Conservation (phyloP, 1,140 invertebrate species). For the Harlomillsia oculata region DNA sequence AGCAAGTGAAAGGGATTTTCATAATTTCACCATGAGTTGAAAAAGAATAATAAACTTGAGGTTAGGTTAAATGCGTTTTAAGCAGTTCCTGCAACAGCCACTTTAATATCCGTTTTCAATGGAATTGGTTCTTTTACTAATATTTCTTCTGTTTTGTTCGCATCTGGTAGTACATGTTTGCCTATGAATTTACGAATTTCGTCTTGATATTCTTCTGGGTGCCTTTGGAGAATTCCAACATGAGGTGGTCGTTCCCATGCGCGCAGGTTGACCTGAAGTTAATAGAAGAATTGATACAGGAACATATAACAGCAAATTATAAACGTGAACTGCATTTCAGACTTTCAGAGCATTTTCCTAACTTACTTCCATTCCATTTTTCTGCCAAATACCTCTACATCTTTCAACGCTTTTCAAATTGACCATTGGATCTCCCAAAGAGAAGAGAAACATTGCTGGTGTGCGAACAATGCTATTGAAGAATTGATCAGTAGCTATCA, state of each 20-base stretch:
- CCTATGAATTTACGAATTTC: constrained; percentile 59
- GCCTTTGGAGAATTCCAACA: constrained; percentile 64
- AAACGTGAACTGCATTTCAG: no score
- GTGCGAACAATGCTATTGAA: constrained; percentile 58
- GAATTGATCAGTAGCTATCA: constrained; percentile 68
- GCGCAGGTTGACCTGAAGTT: constrained; percentile 58
- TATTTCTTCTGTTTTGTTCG: no score
- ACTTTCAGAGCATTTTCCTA: no score
- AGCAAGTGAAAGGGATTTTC: no score
- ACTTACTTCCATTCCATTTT: constrained; percentile 52
- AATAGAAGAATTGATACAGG: no score
- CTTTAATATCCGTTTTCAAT: no score
- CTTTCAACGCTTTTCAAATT: constrained; percentile 54
- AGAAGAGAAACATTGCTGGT: constrained; percentile 70
- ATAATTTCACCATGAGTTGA: no score
- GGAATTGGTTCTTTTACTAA: no score
- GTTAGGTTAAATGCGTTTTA: no score
- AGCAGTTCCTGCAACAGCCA: no score
- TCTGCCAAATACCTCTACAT: constrained; percentile 55
- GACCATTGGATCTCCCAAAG: constrained; percentile 69
- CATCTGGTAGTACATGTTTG: constrained; percentile 35
- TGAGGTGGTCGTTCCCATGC: constrained; percentile 74
- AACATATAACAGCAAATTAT: no score
- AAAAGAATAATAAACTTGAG: no score
- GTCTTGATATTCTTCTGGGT: constrained; percentile 68